Base-by-base conservation (phyloP, 2,113 vertebrate genomes). In the Ranitomeya imitator region DNA sequence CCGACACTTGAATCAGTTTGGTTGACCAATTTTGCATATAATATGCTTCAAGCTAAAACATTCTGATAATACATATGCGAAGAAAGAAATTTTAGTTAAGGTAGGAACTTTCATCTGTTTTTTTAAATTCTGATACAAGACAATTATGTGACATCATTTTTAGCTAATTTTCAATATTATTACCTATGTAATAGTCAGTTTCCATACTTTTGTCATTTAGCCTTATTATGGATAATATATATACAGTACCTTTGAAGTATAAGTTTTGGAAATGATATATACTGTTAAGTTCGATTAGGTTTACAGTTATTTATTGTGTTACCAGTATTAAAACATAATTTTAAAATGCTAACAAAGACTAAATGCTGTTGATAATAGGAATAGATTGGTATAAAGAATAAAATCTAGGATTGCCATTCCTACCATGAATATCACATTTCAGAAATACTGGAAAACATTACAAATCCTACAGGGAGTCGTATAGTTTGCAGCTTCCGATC, bases 381-480 rank as follows among this genome's bases (percentile, higher is more conserved):
- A 9, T 21, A 52, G 18, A 21, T 8, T 76, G 18, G 21, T 52
- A 11, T 21, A 76, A 21, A 52, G 18, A 76, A 76, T 59, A 59
- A 60, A 57, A 23, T 8, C 5, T 65, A 45, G 7, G 9, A 21
- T 67, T 54, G 13, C 21, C 61, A 19, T 19, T 23, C 54, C 55
- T 74, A 21, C 69, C 55, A 60, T 57, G 67, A 31, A 45, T 85
- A 74, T 71, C 83, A 18, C 52, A 73, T 85, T 85, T 73, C 52
- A 85, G 83, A 74, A 85, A 85, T 74, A 60, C 65, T 85, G 69
- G 67, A 74, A 85, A 54, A 18, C 69, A 85, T 85, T 85, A 74
- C 52, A 57, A 59, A 74, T 55, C 12, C 83, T 85, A 19, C 55
- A 74, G 83, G 83, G 83, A 85, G 69, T 74, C 63, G 8, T 74